phyloP scores from a whole-genome alignment of 2,797 vertebrate genomes.

The Todus mexicanus region DNA sequence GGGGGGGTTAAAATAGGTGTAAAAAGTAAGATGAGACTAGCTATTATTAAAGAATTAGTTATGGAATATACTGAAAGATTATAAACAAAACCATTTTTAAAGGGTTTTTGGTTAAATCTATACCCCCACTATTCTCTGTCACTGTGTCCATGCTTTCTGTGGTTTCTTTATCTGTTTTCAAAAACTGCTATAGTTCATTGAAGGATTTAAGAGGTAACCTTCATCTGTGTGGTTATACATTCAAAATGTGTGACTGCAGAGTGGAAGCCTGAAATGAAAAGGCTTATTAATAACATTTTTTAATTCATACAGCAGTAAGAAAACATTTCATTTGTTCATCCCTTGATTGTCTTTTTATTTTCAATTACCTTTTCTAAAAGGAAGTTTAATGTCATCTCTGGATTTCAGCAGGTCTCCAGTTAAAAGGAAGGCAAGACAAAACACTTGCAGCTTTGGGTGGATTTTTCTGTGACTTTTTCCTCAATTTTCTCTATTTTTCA shows the following conservation, averaged over 20 bases:
- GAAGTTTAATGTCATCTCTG: neutral
- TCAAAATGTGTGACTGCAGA: neutral
- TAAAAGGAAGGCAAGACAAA: constrained; percentile 5
- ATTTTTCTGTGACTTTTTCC: neutral
- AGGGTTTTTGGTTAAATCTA: neutral
- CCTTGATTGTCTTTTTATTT: constrained; percentile 8
- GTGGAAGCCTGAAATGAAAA: constrained; percentile 2
- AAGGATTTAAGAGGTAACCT: neutral
- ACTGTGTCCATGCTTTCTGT: neutral
- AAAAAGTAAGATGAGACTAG: neutral
- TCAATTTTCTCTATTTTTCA: neutral
- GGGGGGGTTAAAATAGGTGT: too few species aligned
- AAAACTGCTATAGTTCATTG: neutral
- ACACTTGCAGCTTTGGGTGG: neutral
- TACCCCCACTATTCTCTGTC: neutral
- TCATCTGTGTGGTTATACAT: neutral
- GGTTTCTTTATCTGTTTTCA: neutral
- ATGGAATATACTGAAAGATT: neutral
- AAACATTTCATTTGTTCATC: constrained; percentile 27
- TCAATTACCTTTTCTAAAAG: constrained; percentile 25
- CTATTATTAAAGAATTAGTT: neutral
- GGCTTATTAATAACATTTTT: constrained; percentile 33
- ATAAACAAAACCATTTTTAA: neutral
- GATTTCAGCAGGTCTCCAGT: neutral
- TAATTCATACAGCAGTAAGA: constrained; percentile 21